These are phyloP conservation scores for Chauna torquata DNA, from an alignment of 2,113 vertebrate genomes.

Conservation along the genomic window DNA sequence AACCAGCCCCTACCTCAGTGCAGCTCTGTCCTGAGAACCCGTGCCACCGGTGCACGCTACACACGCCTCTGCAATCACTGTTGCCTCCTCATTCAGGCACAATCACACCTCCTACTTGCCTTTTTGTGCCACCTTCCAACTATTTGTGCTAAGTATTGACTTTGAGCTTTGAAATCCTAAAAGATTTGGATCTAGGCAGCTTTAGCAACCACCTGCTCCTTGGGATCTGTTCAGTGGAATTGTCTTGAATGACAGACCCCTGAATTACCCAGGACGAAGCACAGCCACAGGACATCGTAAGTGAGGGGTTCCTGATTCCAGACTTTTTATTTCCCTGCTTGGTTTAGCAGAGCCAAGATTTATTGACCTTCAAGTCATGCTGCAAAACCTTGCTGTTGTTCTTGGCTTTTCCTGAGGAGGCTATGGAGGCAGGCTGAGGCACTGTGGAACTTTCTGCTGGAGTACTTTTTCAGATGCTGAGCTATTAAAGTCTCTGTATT, in stretches of 20 bases:
- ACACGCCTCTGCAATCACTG: neutral
- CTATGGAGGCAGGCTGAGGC: neutral
- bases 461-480: conserved; percentile 47
- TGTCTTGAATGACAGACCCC: neutral
- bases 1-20: neutral
- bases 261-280: neutral
- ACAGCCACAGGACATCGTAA: neutral
- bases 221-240: neutral
- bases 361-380: conserved; percentile 1
- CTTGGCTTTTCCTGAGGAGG: conserved; percentile 23
- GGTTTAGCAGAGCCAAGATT: neutral
- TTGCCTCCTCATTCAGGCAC: neutral
- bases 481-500: conserved; percentile 19
- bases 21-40: accelerated
- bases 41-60: accelerated
- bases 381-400: conserved; percentile 2
- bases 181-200: neutral
- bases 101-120: neutral
- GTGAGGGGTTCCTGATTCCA: neutral
- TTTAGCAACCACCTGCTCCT: neutral
- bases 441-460: neutral
- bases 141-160: neutral
- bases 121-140: neutral
- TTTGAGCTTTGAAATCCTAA: neutral
- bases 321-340: neutral